A percentile compares a stretch with the other conserved stretches of the same genome.
phyloP scores from a whole-genome alignment of 1,140 invertebrate genomes.

The Agrypnia vestita region DNA sequence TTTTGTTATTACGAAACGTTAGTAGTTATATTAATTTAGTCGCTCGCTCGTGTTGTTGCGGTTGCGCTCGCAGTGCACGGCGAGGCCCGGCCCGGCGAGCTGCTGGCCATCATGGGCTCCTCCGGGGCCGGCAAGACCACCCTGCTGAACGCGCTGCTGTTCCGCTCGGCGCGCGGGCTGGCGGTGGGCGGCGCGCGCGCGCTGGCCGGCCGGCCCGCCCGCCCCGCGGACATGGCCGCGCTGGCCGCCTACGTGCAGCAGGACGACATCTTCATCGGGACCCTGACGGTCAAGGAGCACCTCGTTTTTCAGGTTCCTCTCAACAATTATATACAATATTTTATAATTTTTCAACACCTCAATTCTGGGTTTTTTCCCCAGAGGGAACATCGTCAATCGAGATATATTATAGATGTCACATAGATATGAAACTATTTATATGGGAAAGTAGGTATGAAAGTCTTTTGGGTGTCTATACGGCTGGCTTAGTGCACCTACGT shows the following conservation, averaged over 20 bases:
- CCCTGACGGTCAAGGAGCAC: constrained; percentile 93
- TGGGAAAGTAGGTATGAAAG: too few relatives aligned
- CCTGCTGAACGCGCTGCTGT: constrained; percentile 91
- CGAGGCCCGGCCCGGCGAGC: constrained; percentile 89
- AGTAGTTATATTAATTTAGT: too few relatives aligned
- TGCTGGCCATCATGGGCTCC: constrained; percentile 94
- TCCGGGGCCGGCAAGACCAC: constrained; percentile 98
- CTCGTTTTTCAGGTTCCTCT: constrained; percentile 85
- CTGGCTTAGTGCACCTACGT: too few relatives aligned
- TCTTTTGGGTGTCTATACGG: too few relatives aligned
- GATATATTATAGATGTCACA: too few relatives aligned
- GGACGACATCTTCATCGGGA: constrained; percentile 94
- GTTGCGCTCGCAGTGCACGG: constrained; percentile 90
- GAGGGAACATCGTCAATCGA: too few relatives aligned
- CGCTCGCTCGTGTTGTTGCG: too few relatives aligned
- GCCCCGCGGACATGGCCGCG: constrained; percentile 79
- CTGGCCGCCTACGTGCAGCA: constrained; percentile 97
- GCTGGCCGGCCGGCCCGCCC: constrained; percentile 82
- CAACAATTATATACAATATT: too few relatives aligned
- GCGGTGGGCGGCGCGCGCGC: constrained; percentile 80
- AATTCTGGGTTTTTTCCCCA: too few relatives aligned
- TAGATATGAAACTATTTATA: too few relatives aligned
- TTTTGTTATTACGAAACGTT: too few relatives aligned
- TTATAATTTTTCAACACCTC: too few relatives aligned
- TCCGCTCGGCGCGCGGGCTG: constrained; percentile 81